Conservation (phyloP, 2,797 vertebrate species). For the Ceyx erithaca region DNA sequence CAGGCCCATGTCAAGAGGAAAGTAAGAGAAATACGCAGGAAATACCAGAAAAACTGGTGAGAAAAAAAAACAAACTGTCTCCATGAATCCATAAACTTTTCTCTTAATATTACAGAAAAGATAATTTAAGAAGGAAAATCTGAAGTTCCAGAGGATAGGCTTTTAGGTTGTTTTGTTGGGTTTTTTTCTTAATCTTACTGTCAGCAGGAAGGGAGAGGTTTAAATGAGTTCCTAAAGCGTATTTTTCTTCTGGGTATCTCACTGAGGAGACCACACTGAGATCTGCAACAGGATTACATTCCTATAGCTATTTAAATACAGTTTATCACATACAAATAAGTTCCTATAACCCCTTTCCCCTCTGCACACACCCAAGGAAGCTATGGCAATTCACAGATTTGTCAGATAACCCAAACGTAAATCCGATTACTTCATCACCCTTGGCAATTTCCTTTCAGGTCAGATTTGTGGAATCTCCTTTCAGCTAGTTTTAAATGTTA, state of each 20-base stretch:
- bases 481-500: neutral
- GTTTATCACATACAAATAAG: conserved; percentile 16
- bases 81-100: too few relatives aligned
- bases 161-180: neutral
- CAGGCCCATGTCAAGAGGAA: neutral
- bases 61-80: neutral
- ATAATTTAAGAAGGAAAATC: neutral
- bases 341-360: neutral
- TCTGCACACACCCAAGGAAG: conserved; percentile 11
- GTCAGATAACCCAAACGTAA: conserved; percentile 22
- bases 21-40: neutral
- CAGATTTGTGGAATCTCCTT: neutral
- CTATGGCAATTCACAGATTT: conserved; percentile 28
- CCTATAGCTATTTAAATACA: conserved; percentile 31
- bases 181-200: neutral
- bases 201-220: neutral
- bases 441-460: neutral
- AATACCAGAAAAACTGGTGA: neutral
- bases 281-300: conserved; percentile 6
- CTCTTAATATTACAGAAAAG: neutral
- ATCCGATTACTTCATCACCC: conserved; percentile 3
- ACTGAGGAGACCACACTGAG: neutral
- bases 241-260: conserved; percentile 8
- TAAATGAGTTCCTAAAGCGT: conserved; percentile 1
- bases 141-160: neutral